A percentile compares a stretch with the other conserved stretches of the same genome.
phyloP scores from a whole-genome alignment of 2,888 invertebrate species.

The Eugnorisma glareosa region DNA sequence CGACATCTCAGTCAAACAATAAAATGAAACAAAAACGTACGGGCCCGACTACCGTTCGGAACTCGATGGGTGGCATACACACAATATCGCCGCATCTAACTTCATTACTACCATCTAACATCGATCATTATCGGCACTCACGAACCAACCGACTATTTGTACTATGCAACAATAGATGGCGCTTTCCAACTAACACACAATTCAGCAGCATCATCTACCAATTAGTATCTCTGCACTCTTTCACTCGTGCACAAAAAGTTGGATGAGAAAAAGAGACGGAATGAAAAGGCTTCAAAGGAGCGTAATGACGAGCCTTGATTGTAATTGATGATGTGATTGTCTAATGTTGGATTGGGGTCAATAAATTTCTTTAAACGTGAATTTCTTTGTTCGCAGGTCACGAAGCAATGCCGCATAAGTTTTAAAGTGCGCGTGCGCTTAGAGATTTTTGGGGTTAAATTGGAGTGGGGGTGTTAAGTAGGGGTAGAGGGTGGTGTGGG shows the following conservation, averaged over 20 bases:
- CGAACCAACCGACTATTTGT: constrained; percentile 86
- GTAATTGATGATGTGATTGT: constrained; percentile 90
- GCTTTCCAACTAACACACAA: constrained; percentile 84
- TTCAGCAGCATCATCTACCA: constrained; percentile 88
- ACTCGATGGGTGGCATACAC: constrained; percentile 84
- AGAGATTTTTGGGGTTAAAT: constrained; percentile 44
- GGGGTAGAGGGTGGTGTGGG: constrained; percentile 71
- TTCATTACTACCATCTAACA: constrained; percentile 85
- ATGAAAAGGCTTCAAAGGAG: constrained; percentile 75
- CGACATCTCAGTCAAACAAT: constrained; percentile 79
- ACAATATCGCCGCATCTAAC: constrained; percentile 82
- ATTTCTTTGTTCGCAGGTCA: constrained; percentile 82
- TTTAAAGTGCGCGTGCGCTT: constrained; percentile 64
- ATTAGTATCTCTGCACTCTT: constrained; percentile 80
- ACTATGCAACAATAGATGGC: constrained; percentile 90
- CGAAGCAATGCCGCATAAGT: constrained; percentile 64
- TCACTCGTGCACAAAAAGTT: constrained; percentile 56
- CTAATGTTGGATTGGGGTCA: constrained; percentile 84
- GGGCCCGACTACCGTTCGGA: constrained; percentile 85
- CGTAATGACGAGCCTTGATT: constrained; percentile 84
- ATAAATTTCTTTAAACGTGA: constrained; percentile 83
- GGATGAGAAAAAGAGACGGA: constrained; percentile 70
- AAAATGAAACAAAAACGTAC: constrained; percentile 76
- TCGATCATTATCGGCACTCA: constrained; percentile 87
- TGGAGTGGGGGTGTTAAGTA: constrained; percentile 48